Conservation (phyloP, 2,888 invertebrate genomes). For the Sisyra nigra region DNA sequence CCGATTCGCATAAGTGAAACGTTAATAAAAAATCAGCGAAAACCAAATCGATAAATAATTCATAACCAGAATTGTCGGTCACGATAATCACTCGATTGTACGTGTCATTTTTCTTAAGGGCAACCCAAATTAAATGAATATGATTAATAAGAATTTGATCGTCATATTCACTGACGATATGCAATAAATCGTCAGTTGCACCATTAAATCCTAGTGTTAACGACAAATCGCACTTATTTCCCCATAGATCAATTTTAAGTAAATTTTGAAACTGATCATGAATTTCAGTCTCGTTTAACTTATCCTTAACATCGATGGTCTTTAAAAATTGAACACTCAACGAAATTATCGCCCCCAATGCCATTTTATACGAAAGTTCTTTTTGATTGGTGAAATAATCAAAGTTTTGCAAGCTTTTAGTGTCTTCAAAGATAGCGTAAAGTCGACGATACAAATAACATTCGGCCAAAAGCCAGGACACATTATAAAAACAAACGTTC, state of each 20-base stretch:
- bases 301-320: no score
- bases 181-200: slow-evolving; percentile 32
- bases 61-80: slow-evolving; percentile 88
- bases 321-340: slow-evolving; percentile 19
- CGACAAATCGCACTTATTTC: slow-evolving; percentile 88
- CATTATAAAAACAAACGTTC: no score
- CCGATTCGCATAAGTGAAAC: slow-evolving; percentile 38
- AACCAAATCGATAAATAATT: slow-evolving; percentile 77
- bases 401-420: slow-evolving; percentile 39
- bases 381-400: slow-evolving; percentile 74
- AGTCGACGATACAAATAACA: slow-evolving; percentile 77
- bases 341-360: slow-evolving; percentile 32
- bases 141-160: slow-evolving; percentile 89
- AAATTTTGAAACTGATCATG: slow-evolving; percentile 36
- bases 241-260: slow-evolving; percentile 71
- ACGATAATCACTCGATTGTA: slow-evolving; percentile 43
- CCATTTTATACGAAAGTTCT: slow-evolving; percentile 36
- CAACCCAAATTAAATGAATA: slow-evolving; percentile 36
- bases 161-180: slow-evolving; percentile 76
- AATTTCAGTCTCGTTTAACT: slow-evolving; percentile 16
- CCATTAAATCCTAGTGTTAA: slow-evolving; percentile 45
- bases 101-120: slow-evolving; percentile 17
- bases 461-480: slow-evolving; percentile 35
- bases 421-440: slow-evolving; percentile 45
- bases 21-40: slow-evolving; percentile 63